Evolutionary conservation across 2,797 vertebrate genomes (phyloP), one percentile per base, ranked within the genome.

Genomic region (Trachops cirrhosus): DNA sequence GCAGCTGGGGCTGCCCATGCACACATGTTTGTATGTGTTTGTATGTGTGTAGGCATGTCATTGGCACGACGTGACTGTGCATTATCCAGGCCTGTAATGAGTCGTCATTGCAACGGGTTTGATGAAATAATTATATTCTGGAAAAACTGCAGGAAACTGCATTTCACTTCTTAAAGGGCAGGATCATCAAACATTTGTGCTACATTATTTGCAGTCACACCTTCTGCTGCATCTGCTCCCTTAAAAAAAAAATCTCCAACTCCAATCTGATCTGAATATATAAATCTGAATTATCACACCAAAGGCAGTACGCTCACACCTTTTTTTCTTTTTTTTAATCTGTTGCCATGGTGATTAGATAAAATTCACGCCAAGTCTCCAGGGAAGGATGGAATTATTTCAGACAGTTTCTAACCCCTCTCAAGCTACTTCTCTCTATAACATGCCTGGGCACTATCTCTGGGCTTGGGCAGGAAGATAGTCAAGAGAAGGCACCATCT

Each of bases 311-410:
- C 98, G 98, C 98, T 98, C 98, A 98, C 98, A 98, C 98, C 98
- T 98, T 98, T 98, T 97, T 97, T 97, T 87, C 54, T 91, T 95
- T 97, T 97, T 97, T 98, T 98, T 98, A 98, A 98, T 99, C 98
- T 99, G 99, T 99, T 99, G 98, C 99, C 99, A 99, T 99, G 99
- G 99, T 98, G 98, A 99, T 99, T 98, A 99, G 99, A 99, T 99
- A 99, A 99, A 99, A 99, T 99, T 99, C 99, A 99, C 99, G 99
- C 99, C 99, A 99, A 99, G 98, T 99, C 99, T 99, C 99, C 98
- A 98, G 98, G 99, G 99, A 99, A 98, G 98, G 98, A 98, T 98
- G 98, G 98, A 98, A 98, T 98, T 98, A 99, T 98, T 98, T 98
- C 98, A 98, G 98, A 98, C 98, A 98, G 98, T 98, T 98, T 98